These are phyloP conservation scores for Papilio helenus DNA, from an alignment of 1,140 invertebrate genomes.

Conservation along the genomic window DNA sequence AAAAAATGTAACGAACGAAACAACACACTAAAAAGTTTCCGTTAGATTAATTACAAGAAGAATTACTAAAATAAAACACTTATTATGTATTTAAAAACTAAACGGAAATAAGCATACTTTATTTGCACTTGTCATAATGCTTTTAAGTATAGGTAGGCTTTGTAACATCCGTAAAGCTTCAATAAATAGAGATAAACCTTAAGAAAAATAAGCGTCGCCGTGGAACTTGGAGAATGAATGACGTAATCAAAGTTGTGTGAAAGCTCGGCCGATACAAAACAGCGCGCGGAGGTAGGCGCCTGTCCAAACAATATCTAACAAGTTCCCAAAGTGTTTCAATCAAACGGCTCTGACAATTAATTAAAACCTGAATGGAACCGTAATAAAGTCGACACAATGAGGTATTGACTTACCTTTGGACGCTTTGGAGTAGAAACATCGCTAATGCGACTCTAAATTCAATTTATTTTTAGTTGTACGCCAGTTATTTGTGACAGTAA, in stretches of 20 bases:
- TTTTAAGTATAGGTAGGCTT: neutral
- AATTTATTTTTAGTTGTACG: neutral
- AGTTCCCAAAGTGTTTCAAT: conserved; percentile 66
- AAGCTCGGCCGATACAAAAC: conserved; percentile 35
- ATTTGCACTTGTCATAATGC: neutral
- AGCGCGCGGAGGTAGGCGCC: conserved; percentile 37
- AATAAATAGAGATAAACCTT: neutral
- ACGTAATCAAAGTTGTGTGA: conserved; percentile 35
- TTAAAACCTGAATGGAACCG: conserved; percentile 67
- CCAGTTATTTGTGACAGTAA: neutral
- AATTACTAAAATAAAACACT: too few species aligned
- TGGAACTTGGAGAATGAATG: conserved; percentile 17
- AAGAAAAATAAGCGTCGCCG: neutral
- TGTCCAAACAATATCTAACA: conserved; percentile 70
- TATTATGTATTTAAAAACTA: neutral
- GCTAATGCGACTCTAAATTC: conserved; percentile 34
- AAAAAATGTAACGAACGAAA: neutral
- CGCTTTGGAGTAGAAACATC: conserved; percentile 41
- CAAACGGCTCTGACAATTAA: conserved; percentile 66
- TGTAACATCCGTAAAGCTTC: neutral
- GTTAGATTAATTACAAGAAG: neutral
- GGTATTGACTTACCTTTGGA: conserved; percentile 57
- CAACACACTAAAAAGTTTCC: neutral
- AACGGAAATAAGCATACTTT: neutral
- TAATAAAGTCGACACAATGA: conserved; percentile 55